phyloP scores from a whole-genome alignment of 2,113 vertebrate genomes.

The Pyrgilauda ruficollis region DNA sequence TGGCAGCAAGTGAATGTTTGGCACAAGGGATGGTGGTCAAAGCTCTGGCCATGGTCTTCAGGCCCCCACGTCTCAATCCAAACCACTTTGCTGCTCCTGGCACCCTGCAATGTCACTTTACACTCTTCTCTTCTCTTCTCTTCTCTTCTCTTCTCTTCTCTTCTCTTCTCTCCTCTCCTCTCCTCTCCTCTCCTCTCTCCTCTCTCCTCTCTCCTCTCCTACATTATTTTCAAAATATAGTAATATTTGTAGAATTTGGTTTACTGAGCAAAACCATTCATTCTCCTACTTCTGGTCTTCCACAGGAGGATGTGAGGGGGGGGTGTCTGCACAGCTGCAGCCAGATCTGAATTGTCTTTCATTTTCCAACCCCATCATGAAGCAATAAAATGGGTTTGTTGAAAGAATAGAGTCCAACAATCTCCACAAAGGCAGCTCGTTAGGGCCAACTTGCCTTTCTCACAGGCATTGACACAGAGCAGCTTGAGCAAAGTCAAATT shows the following conservation, averaged over 20 bases:
- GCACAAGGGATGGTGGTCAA: not conserved
- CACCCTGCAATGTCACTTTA: not conserved
- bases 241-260: not conserved
- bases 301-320: not conserved
- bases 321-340: not conserved
- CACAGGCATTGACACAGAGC: not conserved
- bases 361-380: not conserved
- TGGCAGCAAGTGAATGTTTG: not conserved
- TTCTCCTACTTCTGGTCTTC: not conserved
- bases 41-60: not conserved
- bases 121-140: too few relatives aligned
- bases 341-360: not conserved
- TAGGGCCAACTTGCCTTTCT: not conserved
- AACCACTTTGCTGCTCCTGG: not conserved
- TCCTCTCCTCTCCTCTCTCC: not conserved
- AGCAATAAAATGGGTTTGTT: not conserved
- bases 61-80: rapidly evolving
- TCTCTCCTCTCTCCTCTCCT: not conserved
- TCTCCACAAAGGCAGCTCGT: rapidly evolving
- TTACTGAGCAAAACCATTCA: not conserved
- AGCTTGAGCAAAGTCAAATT: not conserved
- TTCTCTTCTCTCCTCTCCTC: too few relatives aligned
- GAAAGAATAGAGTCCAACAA: not conserved
- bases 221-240: too few relatives aligned
- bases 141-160: too few relatives aligned